A percentile compares a stretch with the other conserved stretches of the same genome.
phyloP scores from a whole-genome alignment of 2,797 vertebrate genomes.

The Channallabes apus region DNA sequence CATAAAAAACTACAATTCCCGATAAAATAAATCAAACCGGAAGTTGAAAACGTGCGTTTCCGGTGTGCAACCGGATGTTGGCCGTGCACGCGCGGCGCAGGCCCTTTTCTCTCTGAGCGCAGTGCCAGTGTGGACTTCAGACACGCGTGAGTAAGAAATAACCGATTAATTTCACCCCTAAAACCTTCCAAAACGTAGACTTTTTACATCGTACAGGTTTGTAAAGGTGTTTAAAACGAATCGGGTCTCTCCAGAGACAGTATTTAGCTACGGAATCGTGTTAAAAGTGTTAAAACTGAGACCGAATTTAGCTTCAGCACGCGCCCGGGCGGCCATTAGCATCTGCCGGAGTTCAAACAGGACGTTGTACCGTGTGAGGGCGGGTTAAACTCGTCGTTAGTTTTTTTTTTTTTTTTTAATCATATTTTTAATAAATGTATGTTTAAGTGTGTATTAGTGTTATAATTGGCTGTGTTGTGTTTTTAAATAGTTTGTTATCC shows the following conservation, averaged over 20 bases:
- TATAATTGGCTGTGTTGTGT: background rate
- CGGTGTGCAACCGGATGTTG: slow-evolving; percentile 66
- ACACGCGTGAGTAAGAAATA: slow-evolving; percentile 69
- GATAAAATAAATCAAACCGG: slow-evolving; percentile 49
- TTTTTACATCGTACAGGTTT: background rate
- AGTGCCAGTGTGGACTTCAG: slow-evolving; percentile 64
- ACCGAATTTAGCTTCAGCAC: background rate
- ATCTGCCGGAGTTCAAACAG: background rate
- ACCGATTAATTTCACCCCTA: background rate
- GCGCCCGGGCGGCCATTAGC: background rate
- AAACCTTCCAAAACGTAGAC: rapidly evolving
- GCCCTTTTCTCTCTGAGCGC: slow-evolving; percentile 76
- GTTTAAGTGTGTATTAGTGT: background rate
- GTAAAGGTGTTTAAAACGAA: background rate
- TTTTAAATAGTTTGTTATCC: background rate
- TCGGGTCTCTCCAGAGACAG: rapidly evolving
- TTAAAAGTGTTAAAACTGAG: background rate
- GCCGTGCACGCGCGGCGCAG: slow-evolving; percentile 55
- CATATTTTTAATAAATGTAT: background rate
- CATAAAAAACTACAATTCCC: slow-evolving; percentile 61
- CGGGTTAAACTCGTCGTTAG: background rate
- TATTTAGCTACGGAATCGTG: background rate
- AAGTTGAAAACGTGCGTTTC: background rate
- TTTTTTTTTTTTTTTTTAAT: too few relatives aligned
- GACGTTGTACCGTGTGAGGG: too few relatives aligned